These are phyloP conservation scores for Scelioninae gen. 2 DNA, from an alignment of 2,888 invertebrate species.

Conservation along the genomic window DNA sequence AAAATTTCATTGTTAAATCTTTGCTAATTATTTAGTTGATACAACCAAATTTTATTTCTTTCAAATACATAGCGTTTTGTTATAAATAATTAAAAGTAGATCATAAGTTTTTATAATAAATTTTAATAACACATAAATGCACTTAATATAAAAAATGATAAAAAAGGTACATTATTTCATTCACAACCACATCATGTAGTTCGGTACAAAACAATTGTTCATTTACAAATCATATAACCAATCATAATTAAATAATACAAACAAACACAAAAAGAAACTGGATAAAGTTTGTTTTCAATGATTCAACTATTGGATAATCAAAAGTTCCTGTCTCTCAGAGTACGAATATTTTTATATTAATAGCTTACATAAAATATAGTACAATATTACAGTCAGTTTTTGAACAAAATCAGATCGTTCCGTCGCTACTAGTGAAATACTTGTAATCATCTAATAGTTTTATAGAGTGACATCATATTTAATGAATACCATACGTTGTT, in stretches of 20 bases:
- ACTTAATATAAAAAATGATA: conserved; percentile 6
- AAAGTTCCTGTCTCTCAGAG: conserved; percentile 42
- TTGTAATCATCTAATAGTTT: conserved; percentile 71
- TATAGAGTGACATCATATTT: conserved; percentile 65
- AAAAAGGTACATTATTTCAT: conserved; percentile 2
- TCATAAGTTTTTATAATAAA: conserved; percentile 1
- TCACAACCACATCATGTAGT: conserved; percentile 22
- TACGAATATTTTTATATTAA: conserved; percentile 72
- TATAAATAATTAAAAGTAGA: background rate
- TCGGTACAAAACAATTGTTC: conserved; percentile 12
- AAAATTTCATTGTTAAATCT: too few relatives aligned
- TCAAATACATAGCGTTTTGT: too few relatives aligned
- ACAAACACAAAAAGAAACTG: too few relatives aligned
- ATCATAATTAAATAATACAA: background rate
- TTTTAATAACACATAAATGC: conserved; percentile 12
- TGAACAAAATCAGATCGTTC: conserved; percentile 71
- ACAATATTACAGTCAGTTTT: conserved; percentile 74
- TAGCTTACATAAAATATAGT: conserved; percentile 75
- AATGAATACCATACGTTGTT: conserved; percentile 67
- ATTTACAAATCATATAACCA: conserved; percentile 13
- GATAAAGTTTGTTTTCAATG: background rate
- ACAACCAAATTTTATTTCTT: too few relatives aligned
- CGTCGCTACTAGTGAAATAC: conserved; percentile 69
- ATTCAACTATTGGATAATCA: conserved; percentile 1
- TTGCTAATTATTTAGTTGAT: too few relatives aligned